Base-by-base conservation (phyloP, 2,113 vertebrate species). In the Irena cyanogastra region DNA sequence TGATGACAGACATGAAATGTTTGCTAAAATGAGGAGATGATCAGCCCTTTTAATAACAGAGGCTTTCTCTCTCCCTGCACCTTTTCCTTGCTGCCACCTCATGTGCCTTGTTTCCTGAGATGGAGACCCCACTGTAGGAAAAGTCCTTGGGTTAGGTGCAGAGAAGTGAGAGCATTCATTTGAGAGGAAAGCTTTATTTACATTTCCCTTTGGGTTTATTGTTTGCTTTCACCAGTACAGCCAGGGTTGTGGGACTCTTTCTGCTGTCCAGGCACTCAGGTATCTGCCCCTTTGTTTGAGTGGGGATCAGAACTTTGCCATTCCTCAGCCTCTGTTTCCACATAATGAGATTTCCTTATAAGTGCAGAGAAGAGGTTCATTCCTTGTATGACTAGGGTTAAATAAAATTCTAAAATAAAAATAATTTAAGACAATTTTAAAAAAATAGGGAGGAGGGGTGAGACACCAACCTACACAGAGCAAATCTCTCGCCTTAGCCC, bases 381-480 rank as follows among this genome's bases (percentile, higher is more conserved):
- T 60, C 54, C 27, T 45, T 69, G 18, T 28, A 45, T 33, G 78
- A 6, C 15, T 16, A 39, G 9, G 5, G 9, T 52, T 39, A 45
- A 61, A 45, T 39, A 61, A 33, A 69, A 30, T 13, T 39, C n/a
- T 19, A 11, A 61, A 78, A n/a, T 13, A 53, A 45, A 20, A 69
- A 16, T 16, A 37, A 86, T 27, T 27, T 18, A 33, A 10, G 39
- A 19, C 7, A 23, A 35, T 53, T 42, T 18, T 2, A 4, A 3
- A 19, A 23, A 9, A 16, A 16, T 3, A 23, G n/a, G 7, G 35
- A 3, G 18, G 4, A 5, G 3, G 18, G 3, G 5, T 37, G 22
- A 27, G 45, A 52, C 54, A 59, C 3, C 54, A 77, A 3, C 12
- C 33, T 39, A 5, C 33, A 39, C 27, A 33, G 18, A 61, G n/a